Conservation (phyloP, 2,888 invertebrate species). For the Ptilodon capucinus region DNA sequence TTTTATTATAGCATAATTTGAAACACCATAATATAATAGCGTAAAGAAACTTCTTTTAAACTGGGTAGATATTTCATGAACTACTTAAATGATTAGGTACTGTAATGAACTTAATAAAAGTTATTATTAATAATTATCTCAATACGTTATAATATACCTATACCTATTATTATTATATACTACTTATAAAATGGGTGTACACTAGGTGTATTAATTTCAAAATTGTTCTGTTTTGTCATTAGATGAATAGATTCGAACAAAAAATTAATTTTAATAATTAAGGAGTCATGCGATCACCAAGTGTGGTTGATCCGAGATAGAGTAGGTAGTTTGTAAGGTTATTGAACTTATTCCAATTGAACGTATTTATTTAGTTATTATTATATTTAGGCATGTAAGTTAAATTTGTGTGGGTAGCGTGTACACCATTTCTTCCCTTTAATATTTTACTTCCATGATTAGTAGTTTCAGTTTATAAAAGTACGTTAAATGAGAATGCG, state of each 20-base stretch:
- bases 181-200: constrained; percentile 45
- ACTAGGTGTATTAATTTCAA: constrained; percentile 41
- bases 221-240: constrained; percentile 35
- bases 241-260: constrained; percentile 14
- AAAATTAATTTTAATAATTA: constrained; percentile 27
- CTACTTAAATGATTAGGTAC: constrained; percentile 53
- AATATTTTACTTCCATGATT: constrained; percentile 10
- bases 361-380: constrained; percentile 25
- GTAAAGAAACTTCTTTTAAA: constrained; percentile 70
- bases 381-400: constrained; percentile 21
- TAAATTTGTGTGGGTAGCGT: constrained; percentile 20
- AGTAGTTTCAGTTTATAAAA: not conserved
- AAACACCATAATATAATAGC: constrained; percentile 80
- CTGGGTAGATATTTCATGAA: constrained; percentile 68
- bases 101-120: constrained; percentile 64
- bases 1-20: constrained; percentile 82
- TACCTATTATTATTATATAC: constrained; percentile 26
- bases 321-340: constrained; percentile 14
- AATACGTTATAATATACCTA: constrained; percentile 42
- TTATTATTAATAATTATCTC: constrained; percentile 56
- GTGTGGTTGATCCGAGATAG: not conserved
- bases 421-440: constrained; percentile 34
- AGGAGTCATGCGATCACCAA: not conserved
- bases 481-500: not conserved
- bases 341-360: constrained; percentile 24